These are phyloP conservation scores for Ramphastos sulfuratus DNA, from an alignment of 2,113 vertebrate species.

Conservation along the genomic window DNA sequence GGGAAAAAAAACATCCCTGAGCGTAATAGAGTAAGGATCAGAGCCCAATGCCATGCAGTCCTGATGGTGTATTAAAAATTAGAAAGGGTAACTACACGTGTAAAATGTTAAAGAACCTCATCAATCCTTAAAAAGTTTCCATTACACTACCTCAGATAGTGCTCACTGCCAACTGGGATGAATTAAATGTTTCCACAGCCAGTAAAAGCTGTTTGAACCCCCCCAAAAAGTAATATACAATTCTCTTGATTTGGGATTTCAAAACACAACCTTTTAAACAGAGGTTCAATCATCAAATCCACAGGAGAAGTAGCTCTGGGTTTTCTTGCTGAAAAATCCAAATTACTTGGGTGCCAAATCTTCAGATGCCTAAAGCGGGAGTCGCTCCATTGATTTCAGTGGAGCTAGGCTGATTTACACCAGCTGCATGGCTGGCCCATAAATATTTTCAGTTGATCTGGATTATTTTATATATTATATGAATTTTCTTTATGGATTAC, in stretches of 20 bases:
- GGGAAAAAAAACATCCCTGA: background rate
- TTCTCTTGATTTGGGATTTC: conserved; percentile 55
- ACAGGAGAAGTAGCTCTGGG: conserved; percentile 65
- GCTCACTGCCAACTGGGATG: conserved; percentile 49
- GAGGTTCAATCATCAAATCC: conserved; percentile 65
- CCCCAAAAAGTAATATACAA: conserved; percentile 4
- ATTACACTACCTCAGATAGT: conserved; percentile 65
- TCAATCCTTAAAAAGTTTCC: conserved; percentile 59
- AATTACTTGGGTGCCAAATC: conserved; percentile 56
- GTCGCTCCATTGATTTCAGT: background rate
- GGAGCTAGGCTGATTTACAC: conserved; percentile 58
- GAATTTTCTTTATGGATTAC: conserved; percentile 62
- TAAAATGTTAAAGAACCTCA: conserved; percentile 61
- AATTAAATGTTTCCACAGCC: conserved; percentile 62
- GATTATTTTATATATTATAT: conserved; percentile 59
- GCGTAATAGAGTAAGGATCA: background rate
- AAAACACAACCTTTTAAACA: conserved; percentile 61
- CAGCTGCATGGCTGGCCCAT: conserved; percentile 53
- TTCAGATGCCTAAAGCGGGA: conserved; percentile 37
- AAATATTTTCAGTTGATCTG: conserved; percentile 67
- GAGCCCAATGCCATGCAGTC: conserved; percentile 9
- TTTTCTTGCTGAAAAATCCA: conserved; percentile 63
- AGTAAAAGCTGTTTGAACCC: conserved; percentile 45
- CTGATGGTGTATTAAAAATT: conserved; percentile 29
- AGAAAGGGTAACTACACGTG: conserved; percentile 59